phyloP scores from a whole-genome alignment of 2,113 vertebrate species.

The Lycaon pictus region DNA sequence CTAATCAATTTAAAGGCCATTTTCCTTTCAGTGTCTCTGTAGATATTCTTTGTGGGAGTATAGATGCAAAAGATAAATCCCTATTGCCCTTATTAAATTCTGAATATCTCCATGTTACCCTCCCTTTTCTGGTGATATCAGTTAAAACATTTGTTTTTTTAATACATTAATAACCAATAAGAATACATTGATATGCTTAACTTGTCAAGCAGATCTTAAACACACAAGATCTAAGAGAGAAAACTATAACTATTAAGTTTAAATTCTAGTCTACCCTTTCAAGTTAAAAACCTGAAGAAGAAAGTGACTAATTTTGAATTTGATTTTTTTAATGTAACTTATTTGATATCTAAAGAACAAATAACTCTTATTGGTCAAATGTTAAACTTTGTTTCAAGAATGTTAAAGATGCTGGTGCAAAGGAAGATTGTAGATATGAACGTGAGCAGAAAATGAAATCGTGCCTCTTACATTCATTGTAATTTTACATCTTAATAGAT shows the following conservation, averaged over 20 bases:
- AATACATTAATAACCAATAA: neutral
- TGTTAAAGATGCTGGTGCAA: neutral
- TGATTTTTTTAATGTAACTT: conserved; percentile 41
- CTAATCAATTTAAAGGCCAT: neutral
- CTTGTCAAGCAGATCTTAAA: conserved; percentile 17
- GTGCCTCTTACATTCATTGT: neutral
- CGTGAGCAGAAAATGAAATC: neutral
- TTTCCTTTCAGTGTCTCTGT: conserved; percentile 14
- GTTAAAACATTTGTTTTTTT: conserved; percentile 5
- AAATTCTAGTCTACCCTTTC: neutral
- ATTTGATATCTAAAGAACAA: conserved; percentile 26
- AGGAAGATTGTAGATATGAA: neutral
- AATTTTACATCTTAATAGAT: neutral
- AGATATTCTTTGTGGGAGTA: neutral
- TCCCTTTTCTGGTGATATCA: neutral
- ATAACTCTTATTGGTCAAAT: neutral
- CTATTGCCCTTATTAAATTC: neutral
- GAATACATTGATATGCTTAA: neutral
- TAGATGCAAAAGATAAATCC: neutral
- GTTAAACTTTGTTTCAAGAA: neutral
- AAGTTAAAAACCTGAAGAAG: neutral
- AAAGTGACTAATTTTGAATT: neutral
- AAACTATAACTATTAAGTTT: neutral
- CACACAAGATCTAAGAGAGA: neutral
- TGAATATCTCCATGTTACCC: neutral